A percentile compares a stretch with the other conserved stretches of the same genome.
Conservation (phyloP, 2,888 invertebrate species). For the Dorcus hopei region DNA sequence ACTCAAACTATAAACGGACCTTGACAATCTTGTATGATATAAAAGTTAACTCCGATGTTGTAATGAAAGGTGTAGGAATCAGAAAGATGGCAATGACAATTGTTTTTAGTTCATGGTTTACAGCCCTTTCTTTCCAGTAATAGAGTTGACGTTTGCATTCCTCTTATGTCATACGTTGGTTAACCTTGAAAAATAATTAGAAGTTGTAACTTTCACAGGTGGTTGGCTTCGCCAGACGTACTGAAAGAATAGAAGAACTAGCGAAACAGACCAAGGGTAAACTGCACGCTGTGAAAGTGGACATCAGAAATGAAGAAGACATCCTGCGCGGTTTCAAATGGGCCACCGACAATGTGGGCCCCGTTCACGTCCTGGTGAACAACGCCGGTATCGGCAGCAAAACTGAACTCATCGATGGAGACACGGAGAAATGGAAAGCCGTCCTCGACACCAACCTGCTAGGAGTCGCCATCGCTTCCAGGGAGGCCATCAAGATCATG, state of each 20-base stretch:
- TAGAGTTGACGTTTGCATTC: too few species aligned
- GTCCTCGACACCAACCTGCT: constrained; percentile 10
- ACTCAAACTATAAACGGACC: too few species aligned
- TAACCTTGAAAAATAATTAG: too few species aligned
- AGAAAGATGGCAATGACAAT: too few species aligned
- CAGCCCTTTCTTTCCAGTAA: too few species aligned
- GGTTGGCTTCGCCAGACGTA: constrained; percentile 4
- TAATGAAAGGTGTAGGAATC: too few species aligned
- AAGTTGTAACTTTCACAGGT: not conserved
- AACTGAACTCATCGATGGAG: constrained; percentile 1
- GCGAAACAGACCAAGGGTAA: not conserved
- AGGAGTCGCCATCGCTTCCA: constrained; percentile 2
- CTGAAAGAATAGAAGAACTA: not conserved
- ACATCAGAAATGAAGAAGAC: constrained; percentile 6
- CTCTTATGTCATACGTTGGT: too few species aligned
- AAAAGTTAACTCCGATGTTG: too few species aligned
- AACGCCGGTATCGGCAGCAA: constrained; percentile 6
- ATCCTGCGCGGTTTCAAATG: not conserved
- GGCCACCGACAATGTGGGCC: constrained; percentile 1
- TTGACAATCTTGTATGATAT: too few species aligned
- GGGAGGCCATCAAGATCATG: constrained; percentile 13
- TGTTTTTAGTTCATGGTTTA: too few species aligned
- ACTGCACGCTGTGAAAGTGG: constrained; percentile 1
- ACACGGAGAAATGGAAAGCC: constrained; percentile 4
- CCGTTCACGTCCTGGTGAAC: constrained; percentile 3